Base-by-base conservation (phyloP, 1,140 invertebrate species). In the Drosophila ohnishii region DNA sequence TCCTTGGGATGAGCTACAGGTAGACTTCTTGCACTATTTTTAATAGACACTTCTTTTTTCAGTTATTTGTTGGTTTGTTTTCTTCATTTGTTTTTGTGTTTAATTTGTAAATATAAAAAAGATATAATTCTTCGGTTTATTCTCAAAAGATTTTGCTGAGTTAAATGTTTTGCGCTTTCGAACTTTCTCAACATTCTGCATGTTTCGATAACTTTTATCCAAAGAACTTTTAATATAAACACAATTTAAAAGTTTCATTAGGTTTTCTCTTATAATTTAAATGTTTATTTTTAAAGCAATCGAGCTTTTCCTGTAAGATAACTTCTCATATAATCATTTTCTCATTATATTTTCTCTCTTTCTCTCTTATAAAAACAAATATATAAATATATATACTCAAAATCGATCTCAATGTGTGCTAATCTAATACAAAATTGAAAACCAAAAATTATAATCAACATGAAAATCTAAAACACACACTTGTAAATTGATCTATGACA, bases 1-100 rank as follows among this genome's bases (percentile, higher is more conserved):
- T 89, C 95, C 96, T 5, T 98, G 97, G 95, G 97, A 98, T 90
- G 97, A 98, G 92, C 96, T 99, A 93, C 97, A 98, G 95, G 96
- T 97, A 62, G 9, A 75, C 28, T 25, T 53, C 7, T 47, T 16
- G 5, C 10, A 28, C n/a, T 19, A n/a, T 61, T 55, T 47, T 76
- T 40, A n/a, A 19, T 61, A 39, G 9, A 28, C 45, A n/a, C 37
- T 7, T 50, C n/a, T 10, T 44, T 48, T 78, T 47, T 47, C 5
- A 50, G 32, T 48, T 64, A 9, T 40, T 64, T 65, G 9, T 62
- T 48, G 40, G n/a, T 50, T 55, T 50, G 13, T 37, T 55, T 53
- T 9, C 5, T 30, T 73, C 53, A 57, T 69, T 74, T 55, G 25
- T 69, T 76, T 87, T 86, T 79, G 37, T 62, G 37, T 79, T 86